phyloP scores from a whole-genome alignment of 2,113 vertebrate genomes.

The Gymnorhina tibicen region DNA sequence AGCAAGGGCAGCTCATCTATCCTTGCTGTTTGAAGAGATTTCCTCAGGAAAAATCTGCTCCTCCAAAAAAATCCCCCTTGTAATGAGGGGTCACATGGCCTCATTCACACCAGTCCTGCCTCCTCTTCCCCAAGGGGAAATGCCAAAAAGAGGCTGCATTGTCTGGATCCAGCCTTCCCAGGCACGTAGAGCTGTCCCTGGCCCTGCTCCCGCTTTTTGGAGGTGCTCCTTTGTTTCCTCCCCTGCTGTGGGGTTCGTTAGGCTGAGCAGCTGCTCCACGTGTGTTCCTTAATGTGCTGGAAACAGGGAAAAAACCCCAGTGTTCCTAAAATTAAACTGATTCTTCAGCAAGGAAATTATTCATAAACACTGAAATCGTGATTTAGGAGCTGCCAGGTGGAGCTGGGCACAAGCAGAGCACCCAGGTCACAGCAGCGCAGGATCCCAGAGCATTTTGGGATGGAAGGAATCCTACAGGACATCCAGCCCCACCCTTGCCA shows the following conservation, averaged over 20 bases:
- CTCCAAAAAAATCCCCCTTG: not conserved
- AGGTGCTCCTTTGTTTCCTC: not conserved
- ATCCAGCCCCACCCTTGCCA: not conserved
- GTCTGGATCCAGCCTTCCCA: not conserved
- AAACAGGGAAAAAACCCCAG: not conserved
- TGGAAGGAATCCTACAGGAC: not conserved
- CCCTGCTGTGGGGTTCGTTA: not conserved
- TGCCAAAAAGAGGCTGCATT: not conserved
- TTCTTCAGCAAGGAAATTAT: not conserved
- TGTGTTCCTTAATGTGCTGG: not conserved
- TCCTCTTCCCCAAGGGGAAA: not conserved
- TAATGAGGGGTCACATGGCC: not conserved
- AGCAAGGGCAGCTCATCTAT: not conserved
- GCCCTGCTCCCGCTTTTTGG: not conserved
- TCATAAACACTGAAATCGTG: not conserved
- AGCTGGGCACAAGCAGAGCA: not conserved
- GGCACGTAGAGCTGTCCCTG: not conserved
- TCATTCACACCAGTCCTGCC: not conserved
- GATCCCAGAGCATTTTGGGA: not conserved
- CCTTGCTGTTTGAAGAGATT: not conserved
- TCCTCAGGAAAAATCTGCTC: not conserved
- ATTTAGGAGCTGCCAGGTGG: not conserved
- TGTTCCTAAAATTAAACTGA: not conserved
- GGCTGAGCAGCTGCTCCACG: not conserved
- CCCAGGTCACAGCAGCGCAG: not conserved